A percentile compares a stretch with the other conserved stretches of the same genome.
These are phyloP conservation scores for Exephanes ischioxanthus DNA, from an alignment of 2,888 invertebrate species.

Conservation along the genomic window DNA sequence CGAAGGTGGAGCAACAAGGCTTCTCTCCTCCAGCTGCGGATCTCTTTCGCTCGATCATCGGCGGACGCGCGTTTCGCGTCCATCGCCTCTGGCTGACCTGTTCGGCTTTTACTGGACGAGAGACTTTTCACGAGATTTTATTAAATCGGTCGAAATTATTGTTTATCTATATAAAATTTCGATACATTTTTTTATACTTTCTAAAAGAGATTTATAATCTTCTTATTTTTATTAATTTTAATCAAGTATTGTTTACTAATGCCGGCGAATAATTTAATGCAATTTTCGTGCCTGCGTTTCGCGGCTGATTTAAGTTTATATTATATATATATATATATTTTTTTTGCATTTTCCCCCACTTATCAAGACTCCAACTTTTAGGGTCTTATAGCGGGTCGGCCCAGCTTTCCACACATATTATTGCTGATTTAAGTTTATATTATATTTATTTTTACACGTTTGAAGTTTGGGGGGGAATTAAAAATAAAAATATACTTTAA, in stretches of 20 bases:
- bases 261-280: too few relatives aligned
- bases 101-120: background rate
- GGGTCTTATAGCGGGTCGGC: too few relatives aligned
- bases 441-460: background rate
- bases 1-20: constrained; percentile 48
- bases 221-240: too few relatives aligned
- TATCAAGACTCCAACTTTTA: too few relatives aligned
- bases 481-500: background rate
- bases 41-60: constrained; percentile 63
- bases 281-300: too few relatives aligned
- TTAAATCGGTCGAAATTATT: background rate
- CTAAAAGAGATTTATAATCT: too few relatives aligned
- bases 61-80: constrained; percentile 45
- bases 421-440: background rate
- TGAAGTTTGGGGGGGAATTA: background rate
- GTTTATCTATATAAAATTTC: background rate
- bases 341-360: too few relatives aligned
- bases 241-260: too few relatives aligned
- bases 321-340: too few relatives aligned
- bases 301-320: too few relatives aligned
- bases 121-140: constrained; percentile 33
- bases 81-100: constrained; percentile 15
- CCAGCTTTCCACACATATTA: too few relatives aligned
- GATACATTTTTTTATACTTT: background rate
- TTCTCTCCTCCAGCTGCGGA: constrained; percentile 1